Evolutionary conservation across 1,140 invertebrate species (phyloP), one percentile per base, ranked within the genome.

Genomic region (Nomia melanderi): DNA sequence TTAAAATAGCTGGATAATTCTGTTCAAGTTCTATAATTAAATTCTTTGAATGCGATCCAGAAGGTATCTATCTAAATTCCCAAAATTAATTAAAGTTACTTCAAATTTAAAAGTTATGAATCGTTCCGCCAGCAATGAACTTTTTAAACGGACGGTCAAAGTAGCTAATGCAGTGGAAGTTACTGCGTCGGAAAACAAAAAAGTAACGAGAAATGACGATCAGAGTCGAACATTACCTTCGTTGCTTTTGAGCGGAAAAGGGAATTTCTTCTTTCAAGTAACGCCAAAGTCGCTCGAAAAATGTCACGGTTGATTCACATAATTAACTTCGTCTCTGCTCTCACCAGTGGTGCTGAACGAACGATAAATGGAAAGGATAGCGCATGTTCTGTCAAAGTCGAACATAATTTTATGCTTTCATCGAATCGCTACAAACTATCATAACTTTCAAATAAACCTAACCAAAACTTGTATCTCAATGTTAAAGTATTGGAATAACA

Each of bases 261-360:
- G n/a, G 41, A 59, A 67, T 57, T 36, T 67, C 50, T 47, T 57
- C 39, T 65, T 75, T 57, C 11, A 41, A 39, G 36, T 64, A 47
- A 57, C 54, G n/a, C 20, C 31, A 39, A 39, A 74, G 8, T 65
- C 25, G 33, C 17, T 54, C 4, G 71, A 41, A 65, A 75, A 75
- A 75, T 67, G 64, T 57, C 56, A 41, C 64, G 50, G 73, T 53
- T 59, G 73, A 67, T 67, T 69, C 73, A 59, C 65, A 29, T 29
- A 75, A 75, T 75, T 67, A 75, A 67, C 73, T 75, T 67, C 53
- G 27, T 25, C 12, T 31, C 66, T 47, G 56, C 25, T 47, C 64
- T 53, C 64, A 53, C 47, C 73, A 54, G 44, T 56, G 73, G 59
- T 67, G 73, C 73, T 27, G 73, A 75, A 75, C 73, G 63, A 75